A percentile compares a stretch with the other conserved stretches of the same genome.
These are phyloP conservation scores for Myotis findleyi DNA, from an alignment of 2,797 vertebrate species.

Conservation along the genomic window DNA sequence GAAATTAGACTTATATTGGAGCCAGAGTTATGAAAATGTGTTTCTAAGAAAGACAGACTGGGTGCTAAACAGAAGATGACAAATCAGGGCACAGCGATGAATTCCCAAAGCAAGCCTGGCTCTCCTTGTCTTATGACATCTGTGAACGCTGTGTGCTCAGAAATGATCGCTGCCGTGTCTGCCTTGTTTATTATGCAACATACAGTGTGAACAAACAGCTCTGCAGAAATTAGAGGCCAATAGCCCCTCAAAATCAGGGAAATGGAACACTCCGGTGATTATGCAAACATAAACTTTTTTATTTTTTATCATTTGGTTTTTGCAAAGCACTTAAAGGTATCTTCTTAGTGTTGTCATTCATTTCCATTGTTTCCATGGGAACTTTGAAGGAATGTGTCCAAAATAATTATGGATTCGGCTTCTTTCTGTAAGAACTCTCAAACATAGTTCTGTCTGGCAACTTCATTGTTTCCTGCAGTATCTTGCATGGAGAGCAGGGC, in stretches of 20 bases:
- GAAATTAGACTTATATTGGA: background rate
- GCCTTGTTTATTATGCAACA: background rate
- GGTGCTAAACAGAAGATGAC: background rate
- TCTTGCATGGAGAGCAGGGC: conserved; percentile 59
- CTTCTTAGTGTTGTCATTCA: background rate
- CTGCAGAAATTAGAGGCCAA: background rate
- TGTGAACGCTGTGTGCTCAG: background rate
- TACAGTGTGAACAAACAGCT: background rate
- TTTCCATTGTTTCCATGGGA: background rate
- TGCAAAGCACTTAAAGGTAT: background rate
- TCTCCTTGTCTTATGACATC: background rate
- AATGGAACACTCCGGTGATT: background rate
- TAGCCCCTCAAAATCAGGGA: background rate
- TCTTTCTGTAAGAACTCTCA: background rate
- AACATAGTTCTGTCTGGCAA: background rate
- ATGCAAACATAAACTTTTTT: background rate
- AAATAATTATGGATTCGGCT: background rate
- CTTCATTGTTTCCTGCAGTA: background rate
- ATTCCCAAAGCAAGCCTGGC: rapidly evolving
- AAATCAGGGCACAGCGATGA: background rate
- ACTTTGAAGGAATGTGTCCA: background rate
- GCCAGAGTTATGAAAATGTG: background rate
- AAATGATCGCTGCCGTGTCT: background rate
- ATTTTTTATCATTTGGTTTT: background rate
- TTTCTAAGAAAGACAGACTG: background rate